Conservation (phyloP, 1,140 invertebrate species). For the Penaeus chinensis region DNA sequence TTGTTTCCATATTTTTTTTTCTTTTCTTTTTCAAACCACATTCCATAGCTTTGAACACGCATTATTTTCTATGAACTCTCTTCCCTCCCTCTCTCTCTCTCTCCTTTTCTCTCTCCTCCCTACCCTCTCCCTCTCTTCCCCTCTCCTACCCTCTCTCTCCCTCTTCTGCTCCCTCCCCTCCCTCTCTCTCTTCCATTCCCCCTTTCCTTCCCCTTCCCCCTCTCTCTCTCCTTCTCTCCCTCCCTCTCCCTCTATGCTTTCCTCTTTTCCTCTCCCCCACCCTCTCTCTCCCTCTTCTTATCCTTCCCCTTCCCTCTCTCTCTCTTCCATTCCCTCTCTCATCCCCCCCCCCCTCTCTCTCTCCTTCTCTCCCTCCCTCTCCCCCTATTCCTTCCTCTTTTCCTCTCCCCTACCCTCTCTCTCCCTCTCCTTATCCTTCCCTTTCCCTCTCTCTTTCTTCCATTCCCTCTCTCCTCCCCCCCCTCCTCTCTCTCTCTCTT, state of each 20-base stretch:
- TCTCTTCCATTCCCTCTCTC: neutral
- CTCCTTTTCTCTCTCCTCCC: neutral
- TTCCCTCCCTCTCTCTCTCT: neutral
- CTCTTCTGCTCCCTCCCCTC: neutral
- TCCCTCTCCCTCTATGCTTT: neutral
- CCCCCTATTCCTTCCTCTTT: neutral
- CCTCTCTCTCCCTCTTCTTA: too few species aligned
- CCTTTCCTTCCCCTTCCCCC: constrained; percentile 10
- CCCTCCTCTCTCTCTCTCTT: neutral
- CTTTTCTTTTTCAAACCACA: neutral
- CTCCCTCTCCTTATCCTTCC: neutral
- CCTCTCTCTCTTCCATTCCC: neutral
- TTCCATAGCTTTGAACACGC: neutral
- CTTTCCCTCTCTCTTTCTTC: too few species aligned
- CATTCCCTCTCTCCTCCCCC: neutral
- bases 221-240: neutral
- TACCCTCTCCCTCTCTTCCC: neutral
- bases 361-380: constrained; percentile 5
- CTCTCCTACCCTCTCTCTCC: neutral
- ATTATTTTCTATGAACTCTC: neutral
- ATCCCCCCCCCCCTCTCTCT: constrained; percentile 10
- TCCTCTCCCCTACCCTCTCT: neutral
- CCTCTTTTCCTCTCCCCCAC: neutral
- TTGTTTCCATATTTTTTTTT: neutral
- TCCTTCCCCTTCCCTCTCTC: neutral